Percentiles rank a stretch among this genome's conserved stretches.
These are phyloP conservation scores for Calosoma granatense DNA, from an alignment of 1,140 invertebrate species.

Conservation along the genomic window DNA sequence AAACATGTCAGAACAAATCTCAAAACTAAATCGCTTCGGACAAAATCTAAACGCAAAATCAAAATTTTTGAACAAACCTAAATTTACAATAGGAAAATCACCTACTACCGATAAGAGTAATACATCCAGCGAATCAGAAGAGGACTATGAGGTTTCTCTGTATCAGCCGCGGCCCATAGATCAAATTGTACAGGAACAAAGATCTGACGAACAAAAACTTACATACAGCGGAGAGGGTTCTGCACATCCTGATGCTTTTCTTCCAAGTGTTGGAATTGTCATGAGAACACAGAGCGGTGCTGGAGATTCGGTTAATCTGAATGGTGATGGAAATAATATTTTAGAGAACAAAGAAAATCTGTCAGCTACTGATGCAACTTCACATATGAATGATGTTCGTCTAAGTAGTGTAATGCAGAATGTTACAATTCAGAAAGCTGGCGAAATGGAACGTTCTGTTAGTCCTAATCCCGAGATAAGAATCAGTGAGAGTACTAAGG, in stretches of 20 bases:
- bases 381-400: slow-evolving; percentile 38
- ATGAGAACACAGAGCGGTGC: slow-evolving; percentile 40
- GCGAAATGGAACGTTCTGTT: slow-evolving; percentile 30
- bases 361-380: slow-evolving; percentile 24
- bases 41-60: slow-evolving; percentile 28
- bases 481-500: slow-evolving; percentile 37
- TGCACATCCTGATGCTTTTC: slow-evolving; percentile 31
- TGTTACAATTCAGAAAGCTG: slow-evolving; percentile 40
- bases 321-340: slow-evolving; percentile 20
- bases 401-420: slow-evolving; percentile 43
- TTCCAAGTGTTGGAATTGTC: slow-evolving; percentile 54
- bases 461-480: slow-evolving; percentile 55
- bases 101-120: slow-evolving; percentile 21
- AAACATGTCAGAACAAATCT: slow-evolving; percentile 76
- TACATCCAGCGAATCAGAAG: slow-evolving; percentile 37
- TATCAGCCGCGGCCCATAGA: slow-evolving; percentile 32
- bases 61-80: slow-evolving; percentile 36
- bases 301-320: slow-evolving; percentile 16
- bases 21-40: slow-evolving; percentile 65
- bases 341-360: slow-evolving; percentile 36
- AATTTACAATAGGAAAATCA: slow-evolving; percentile 39
- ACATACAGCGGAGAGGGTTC: slow-evolving; percentile 23
- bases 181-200: slow-evolving; percentile 3
- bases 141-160: slow-evolving; percentile 40
- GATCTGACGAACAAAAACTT: slow-evolving; percentile 24